Evolutionary conservation across 2,797 vertebrate genomes (phyloP).

Genomic region (Semotilus atromaculatus): DNA sequence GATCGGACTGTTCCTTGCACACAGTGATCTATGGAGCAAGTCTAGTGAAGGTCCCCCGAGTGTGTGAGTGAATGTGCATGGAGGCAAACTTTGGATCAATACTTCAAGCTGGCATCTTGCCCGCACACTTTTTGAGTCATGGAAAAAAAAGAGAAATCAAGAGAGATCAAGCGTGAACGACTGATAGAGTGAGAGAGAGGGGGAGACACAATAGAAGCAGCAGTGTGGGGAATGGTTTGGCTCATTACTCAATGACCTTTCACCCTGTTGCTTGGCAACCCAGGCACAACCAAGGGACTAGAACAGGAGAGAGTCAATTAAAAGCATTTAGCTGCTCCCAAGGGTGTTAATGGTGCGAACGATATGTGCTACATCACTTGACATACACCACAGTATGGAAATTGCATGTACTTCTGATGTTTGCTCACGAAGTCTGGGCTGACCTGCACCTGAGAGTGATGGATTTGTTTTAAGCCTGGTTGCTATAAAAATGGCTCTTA

Average conservation of each 20-base stretch:
- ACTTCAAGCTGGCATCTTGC: conserved; percentile 66
- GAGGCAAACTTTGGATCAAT: conserved; percentile 67
- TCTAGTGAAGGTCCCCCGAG: conserved; percentile 38
- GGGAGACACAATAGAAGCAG: conserved; percentile 34
- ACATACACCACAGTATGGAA: conserved; percentile 26
- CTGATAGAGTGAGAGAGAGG: conserved; percentile 49
- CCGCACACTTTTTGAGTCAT: conserved; percentile 47
- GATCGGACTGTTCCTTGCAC: conserved; percentile 28
- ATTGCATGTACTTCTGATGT: conserved; percentile 29
- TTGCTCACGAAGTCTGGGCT: conserved; percentile 2
- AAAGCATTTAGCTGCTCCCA: conserved; percentile 49
- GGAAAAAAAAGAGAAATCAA: conserved; percentile 35
- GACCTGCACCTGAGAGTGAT: not conserved
- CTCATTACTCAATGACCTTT: conserved; percentile 75
- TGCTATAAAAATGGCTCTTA: conserved; percentile 26
- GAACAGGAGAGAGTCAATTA: conserved; percentile 58
- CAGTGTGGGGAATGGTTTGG: conserved; percentile 57
- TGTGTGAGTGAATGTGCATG: conserved; percentile 20
- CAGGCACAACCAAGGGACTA: conserved; percentile 54
- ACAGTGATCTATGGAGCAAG: conserved; percentile 43
- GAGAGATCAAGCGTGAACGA: conserved; percentile 48
- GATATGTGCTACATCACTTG: conserved; percentile 48
- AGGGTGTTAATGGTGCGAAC: conserved; percentile 40
- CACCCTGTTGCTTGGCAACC: conserved; percentile 72
- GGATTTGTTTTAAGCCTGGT: conserved; percentile 31